These are phyloP conservation scores for Hemiprocne comata DNA, from an alignment of 2,113 vertebrate species.

Conservation along the genomic window DNA sequence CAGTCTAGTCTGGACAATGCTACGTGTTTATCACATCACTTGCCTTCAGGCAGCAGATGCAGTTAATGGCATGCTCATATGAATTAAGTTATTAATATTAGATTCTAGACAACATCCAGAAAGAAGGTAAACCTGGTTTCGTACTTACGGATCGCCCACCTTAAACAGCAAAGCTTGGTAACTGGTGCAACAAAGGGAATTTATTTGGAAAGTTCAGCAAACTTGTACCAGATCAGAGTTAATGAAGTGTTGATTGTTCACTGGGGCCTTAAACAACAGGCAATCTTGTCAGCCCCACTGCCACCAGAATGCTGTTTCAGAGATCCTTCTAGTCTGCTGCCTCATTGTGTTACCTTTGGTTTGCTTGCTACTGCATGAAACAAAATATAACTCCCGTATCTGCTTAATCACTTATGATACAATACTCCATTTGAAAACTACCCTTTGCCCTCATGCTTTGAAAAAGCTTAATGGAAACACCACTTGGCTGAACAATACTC, in stretches of 20 bases:
- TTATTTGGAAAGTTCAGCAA: background rate
- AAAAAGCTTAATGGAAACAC: background rate
- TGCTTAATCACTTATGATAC: background rate
- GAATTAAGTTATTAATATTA: background rate
- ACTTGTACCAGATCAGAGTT: background rate
- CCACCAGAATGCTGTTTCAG: no score
- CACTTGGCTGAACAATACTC: background rate
- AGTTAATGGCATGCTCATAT: background rate
- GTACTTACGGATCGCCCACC: background rate
- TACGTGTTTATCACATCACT: accelerated
- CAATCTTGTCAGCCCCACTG: accelerated
- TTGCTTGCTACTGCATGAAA: background rate
- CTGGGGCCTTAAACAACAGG: background rate
- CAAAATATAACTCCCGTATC: accelerated
- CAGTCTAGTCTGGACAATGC: accelerated
- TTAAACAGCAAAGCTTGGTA: background rate
- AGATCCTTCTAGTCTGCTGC: background rate
- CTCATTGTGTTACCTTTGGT: accelerated
- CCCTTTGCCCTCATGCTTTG: background rate
- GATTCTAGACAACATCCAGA: background rate
- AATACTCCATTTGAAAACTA: background rate
- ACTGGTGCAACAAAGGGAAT: no score
- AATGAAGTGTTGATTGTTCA: background rate
- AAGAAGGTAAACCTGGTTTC: background rate
- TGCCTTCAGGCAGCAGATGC: background rate